phyloP scores from a whole-genome alignment of 2,888 invertebrate genomes.

The Ctena decussata region DNA sequence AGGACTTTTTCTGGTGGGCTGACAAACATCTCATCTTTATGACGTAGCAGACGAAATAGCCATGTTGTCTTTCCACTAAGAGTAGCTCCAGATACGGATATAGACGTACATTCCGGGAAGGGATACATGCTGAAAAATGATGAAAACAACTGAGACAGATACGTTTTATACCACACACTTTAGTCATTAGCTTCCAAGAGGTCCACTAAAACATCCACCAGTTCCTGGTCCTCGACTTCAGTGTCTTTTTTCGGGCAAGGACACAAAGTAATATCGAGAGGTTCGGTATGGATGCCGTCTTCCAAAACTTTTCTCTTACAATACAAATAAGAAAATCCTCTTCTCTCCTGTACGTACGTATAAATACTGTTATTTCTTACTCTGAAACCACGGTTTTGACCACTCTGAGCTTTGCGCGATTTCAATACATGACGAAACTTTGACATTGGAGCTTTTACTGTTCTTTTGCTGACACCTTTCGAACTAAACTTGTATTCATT shows the following conservation, averaged over 20 bases:
- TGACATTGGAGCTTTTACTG: slow-evolving; percentile 33
- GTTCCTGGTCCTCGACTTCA: slow-evolving; percentile 28
- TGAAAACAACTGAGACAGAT: no score
- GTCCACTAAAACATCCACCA: slow-evolving; percentile 13
- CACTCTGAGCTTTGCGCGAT: slow-evolving; percentile 8
- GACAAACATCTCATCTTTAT: slow-evolving; percentile 50
- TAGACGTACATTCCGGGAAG: slow-evolving; percentile 49
- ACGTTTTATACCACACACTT: neutral
- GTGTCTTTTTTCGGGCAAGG: slow-evolving; percentile 15
- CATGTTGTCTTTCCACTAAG: slow-evolving; percentile 39
- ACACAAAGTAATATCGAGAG: slow-evolving; percentile 48
- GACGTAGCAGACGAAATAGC: slow-evolving; percentile 22
- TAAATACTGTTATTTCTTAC: slow-evolving; percentile 34
- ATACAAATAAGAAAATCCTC: slow-evolving; percentile 47
- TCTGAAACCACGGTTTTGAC: slow-evolving; percentile 37
- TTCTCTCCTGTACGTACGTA: slow-evolving; percentile 27
- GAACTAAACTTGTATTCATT: slow-evolving; percentile 58
- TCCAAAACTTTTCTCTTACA: no score
- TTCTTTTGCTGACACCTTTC: slow-evolving; percentile 40
- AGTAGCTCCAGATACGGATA: slow-evolving; percentile 49
- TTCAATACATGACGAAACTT: slow-evolving; percentile 38
- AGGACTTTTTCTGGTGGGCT: slow-evolving; percentile 49
- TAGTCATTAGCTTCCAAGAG: neutral
- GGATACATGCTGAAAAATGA: slow-evolving; percentile 26
- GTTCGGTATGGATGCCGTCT: slow-evolving; percentile 40